Conservation (phyloP, 2,797 vertebrate species). For the Telmatherina bonti region DNA sequence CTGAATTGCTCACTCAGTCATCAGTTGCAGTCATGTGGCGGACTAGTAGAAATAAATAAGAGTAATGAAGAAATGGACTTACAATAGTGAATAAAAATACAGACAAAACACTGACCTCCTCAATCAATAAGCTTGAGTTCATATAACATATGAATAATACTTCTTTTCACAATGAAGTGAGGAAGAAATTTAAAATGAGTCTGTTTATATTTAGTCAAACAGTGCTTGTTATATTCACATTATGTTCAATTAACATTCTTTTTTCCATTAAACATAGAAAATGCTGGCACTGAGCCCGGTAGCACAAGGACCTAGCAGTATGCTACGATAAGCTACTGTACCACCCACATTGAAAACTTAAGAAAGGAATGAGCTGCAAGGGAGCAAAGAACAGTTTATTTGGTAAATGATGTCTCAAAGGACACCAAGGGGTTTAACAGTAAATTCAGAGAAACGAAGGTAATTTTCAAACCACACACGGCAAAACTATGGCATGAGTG, state of each 20-base stretch:
- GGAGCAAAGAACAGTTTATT: background rate
- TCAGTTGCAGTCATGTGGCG: slow-evolving; percentile 29
- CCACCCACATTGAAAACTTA: background rate
- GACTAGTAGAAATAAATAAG: background rate
- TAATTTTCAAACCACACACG: background rate
- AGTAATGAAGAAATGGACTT: slow-evolving; percentile 32
- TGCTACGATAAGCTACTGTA: background rate
- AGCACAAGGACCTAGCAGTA: background rate
- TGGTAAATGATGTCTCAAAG: background rate
- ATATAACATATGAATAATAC: background rate
- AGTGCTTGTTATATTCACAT: background rate
- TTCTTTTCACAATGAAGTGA: background rate
- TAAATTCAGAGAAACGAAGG: background rate
- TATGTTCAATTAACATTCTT: background rate
- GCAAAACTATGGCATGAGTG: background rate
- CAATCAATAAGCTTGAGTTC: background rate
- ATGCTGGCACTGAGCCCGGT: background rate
- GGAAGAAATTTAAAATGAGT: background rate
- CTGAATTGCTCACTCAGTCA: slow-evolving; percentile 31
- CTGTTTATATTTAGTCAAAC: background rate
- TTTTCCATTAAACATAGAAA: background rate
- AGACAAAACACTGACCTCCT: slow-evolving; percentile 18
- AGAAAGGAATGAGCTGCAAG: background rate
- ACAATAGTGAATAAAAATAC: slow-evolving; percentile 10
- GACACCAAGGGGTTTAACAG: background rate